Evolutionary conservation across 2,888 invertebrate species (phyloP).

Genomic region (Tuta absoluta): DNA sequence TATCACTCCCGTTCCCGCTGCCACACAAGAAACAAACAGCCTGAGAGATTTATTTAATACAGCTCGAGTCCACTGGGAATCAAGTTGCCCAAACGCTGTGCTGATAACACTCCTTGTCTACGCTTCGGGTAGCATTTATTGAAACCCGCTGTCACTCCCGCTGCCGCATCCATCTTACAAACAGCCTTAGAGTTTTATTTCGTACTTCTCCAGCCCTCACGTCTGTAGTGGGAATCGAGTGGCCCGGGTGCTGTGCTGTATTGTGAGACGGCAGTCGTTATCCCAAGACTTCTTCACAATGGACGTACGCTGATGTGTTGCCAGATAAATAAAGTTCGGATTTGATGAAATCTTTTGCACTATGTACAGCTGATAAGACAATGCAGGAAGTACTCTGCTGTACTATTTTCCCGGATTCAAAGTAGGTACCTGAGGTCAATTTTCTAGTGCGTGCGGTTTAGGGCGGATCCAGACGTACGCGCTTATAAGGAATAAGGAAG

Average conservation of each 20-base stretch:
- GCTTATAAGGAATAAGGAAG: too few relatives aligned
- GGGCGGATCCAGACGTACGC: too few relatives aligned
- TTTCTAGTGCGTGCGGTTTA: too few relatives aligned
- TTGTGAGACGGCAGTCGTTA: constrained; percentile 19
- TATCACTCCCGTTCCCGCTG: not conserved
- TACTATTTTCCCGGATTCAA: too few relatives aligned
- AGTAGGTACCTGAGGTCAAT: too few relatives aligned
- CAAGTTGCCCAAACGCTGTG: not conserved
- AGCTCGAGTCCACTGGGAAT: constrained; percentile 9
- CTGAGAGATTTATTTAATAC: not conserved
- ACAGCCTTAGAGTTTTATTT: not conserved
- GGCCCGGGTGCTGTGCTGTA: constrained; percentile 10
- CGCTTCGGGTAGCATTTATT: too few relatives aligned
- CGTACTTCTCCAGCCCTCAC: constrained; percentile 4
- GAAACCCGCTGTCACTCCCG: not conserved
- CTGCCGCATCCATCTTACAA: not conserved
- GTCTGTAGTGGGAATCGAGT: constrained; percentile 18
- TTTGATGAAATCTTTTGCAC: not conserved
- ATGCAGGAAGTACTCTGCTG: too few relatives aligned
- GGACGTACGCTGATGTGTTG: constrained; percentile 13
- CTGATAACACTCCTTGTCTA: too few relatives aligned
- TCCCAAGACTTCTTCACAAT: constrained; percentile 20
- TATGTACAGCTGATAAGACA: not conserved
- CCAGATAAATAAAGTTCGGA: not conserved
- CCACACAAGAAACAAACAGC: not conserved